These are phyloP conservation scores for Crotalus viridis DNA, from an alignment of 2,113 vertebrate genomes.

Conservation along the genomic window DNA sequence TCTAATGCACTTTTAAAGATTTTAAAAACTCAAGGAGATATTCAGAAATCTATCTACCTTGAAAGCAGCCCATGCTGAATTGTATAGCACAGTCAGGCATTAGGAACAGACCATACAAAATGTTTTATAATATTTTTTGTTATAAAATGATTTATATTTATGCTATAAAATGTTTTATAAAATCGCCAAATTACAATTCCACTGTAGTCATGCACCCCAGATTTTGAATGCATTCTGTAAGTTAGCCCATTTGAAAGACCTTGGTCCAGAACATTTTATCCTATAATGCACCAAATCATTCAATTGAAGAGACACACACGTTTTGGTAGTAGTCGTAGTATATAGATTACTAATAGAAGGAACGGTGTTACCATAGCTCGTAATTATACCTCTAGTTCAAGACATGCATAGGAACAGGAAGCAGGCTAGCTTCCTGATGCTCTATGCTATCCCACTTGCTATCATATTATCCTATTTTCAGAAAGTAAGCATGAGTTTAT, in stretches of 20 bases:
- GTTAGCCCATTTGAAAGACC: neutral
- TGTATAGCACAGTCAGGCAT: neutral
- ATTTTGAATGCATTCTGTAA: neutral
- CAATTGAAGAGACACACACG: neutral
- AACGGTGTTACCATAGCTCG: neutral
- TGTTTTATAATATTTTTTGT: neutral
- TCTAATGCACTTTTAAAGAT: neutral
- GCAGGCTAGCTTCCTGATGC: neutral
- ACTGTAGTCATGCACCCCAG: neutral
- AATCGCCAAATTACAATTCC: neutral
- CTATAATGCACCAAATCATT: neutral
- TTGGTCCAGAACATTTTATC: neutral
- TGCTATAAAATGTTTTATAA: neutral
- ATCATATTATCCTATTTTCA: neutral
- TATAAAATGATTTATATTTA: neutral
- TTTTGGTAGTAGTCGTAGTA: neutral
- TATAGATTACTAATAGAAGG: neutral
- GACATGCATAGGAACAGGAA: neutral
- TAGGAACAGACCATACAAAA: neutral
- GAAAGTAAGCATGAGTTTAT: neutral
- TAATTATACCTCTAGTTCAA: neutral
- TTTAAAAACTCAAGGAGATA: neutral
- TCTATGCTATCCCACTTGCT: neutral
- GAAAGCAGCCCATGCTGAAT: neutral
- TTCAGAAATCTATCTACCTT: neutral